Base-by-base conservation (phyloP, 2,113 vertebrate species). In the Ploceus nigricollis region DNA sequence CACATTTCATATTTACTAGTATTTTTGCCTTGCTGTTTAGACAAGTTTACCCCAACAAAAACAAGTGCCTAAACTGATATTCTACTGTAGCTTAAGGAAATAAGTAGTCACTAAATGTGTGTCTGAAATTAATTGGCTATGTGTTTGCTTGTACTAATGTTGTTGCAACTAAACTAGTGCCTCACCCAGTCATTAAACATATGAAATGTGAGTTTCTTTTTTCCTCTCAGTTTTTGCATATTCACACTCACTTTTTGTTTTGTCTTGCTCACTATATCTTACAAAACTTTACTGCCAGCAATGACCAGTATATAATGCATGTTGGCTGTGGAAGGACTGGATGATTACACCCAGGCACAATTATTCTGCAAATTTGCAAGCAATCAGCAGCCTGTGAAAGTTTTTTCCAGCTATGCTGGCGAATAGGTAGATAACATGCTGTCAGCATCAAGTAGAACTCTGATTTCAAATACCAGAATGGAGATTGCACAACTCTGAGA, bases 371-470 rank as follows among this genome's bases (percentile, higher is more conserved):
- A 83, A 83, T 73, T 51, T 88, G 24, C 28, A 48, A 90, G 13
- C 11, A 79, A 21, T 63, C 39, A 63, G 53, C 35, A 90, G 27
- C 57, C 27, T 42, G 16, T 44, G 39, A 77, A 80, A 81, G 27
- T 20, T 81, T 77, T 27, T 50, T 25, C 35, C 6, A 24, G 11
- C 40, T 84, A 13, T 61, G 50, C 10, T 60, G 24, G 8, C 65
- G 37, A 77, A 28, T 39, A 47, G 14, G 11, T 35, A 28, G 0
- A 0, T 61, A 44, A 6, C 35, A 24, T 44, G 31, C 25, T 66
- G 56, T 50, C 65, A 70, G 10, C 22, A 45, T 63, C 3, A 2
- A 68, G 35, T 4, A 61, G 40, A 64, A 42, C 31, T 68, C 27
- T 56, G 28, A 15, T 72, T 90, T 80, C 40, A 51, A 48, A 39